Base-by-base conservation (phyloP, 2,888 invertebrate genomes). In the Bellardia pandia region DNA sequence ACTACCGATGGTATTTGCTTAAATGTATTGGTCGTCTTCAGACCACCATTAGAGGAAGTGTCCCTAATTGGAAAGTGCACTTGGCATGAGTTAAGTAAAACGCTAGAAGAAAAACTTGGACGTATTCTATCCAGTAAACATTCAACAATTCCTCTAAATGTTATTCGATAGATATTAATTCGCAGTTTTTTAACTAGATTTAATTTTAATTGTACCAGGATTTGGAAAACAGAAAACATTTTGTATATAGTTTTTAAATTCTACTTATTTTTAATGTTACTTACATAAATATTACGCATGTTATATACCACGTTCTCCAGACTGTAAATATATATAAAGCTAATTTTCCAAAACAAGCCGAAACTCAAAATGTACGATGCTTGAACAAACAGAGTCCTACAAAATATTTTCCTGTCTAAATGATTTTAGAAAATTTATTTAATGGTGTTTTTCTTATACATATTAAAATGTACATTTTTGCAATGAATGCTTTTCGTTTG, bases 1-100 rank as follows among this genome's bases (percentile, higher is more conserved):
- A 94, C 94, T 78, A 91, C 94, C 80, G 98, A 98, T 94, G 98
- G 98, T 0, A 95, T 97, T 83, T 98, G 98, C 90, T 93, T 98
- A 30, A 97, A 97, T 64, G 93, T 98, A 56, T 94, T 98, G 71
- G 97, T 98, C 14, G 97, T 97, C 1, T 98, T 98, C 91, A 95
- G 97, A 89, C 95, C 97, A 48, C 96, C 98, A 0, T 94, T 98
- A 42, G 98, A 98, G 94, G 97, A 98, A 91, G 97, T 98, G 0
- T 96, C 96, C 11, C 95, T 98, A 5, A 97, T 97, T 91, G 97
- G 97, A 82, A 98, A 98, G 93, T 98, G 97, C 94, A 96, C 96
- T 14, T 98, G 98, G 98, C 96, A 97, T 90, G 97, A 98, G 93
- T 93, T 97, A 62, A 95, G 96, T 42, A 95, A 96, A 62, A 93